Percentiles rank a stretch among this genome's conserved stretches.
Evolutionary conservation across 2,888 invertebrate species (phyloP).

Genomic region (Dryomyza anilis): DNA sequence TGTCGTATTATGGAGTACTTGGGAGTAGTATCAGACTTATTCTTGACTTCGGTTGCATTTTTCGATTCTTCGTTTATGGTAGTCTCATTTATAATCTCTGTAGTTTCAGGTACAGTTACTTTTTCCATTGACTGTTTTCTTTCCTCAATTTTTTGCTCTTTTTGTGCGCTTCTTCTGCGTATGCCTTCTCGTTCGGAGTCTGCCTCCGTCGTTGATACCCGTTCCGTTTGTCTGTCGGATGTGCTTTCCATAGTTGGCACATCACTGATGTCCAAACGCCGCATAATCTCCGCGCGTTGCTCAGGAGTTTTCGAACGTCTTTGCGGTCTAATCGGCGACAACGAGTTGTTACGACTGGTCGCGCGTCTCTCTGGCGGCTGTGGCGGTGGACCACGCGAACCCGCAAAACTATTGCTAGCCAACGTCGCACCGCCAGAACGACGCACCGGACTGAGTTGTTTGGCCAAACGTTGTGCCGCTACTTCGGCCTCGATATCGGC

Average conservation of each 20-base stretch:
- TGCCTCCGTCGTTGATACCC: background rate
- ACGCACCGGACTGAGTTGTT: conserved; percentile 35
- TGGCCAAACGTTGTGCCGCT: conserved; percentile 27
- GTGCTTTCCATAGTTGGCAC: background rate
- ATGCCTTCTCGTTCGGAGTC: background rate
- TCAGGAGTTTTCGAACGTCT: conserved; percentile 55
- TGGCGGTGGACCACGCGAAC: conserved; percentile 47
- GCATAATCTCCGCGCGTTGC: conserved; percentile 38
- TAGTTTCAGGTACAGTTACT: no score
- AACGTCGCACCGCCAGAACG: conserved; percentile 33
- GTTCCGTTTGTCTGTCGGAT: background rate
- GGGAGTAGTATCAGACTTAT: no score
- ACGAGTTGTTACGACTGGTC: conserved; percentile 50
- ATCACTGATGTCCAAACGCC: conserved; percentile 36
- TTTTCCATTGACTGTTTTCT: no score
- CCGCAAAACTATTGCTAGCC: conserved; percentile 34
- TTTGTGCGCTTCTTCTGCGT: no score
- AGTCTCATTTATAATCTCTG: no score
- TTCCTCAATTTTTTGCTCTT: no score
- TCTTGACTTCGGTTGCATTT: no score
- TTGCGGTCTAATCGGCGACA: conserved; percentile 55
- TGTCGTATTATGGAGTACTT: no score
- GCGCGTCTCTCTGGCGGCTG: conserved; percentile 41
- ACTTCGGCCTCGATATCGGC: conserved; percentile 41
- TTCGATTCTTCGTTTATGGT: no score